Conservation (phyloP, 2,113 vertebrate genomes). For the Progne subis region DNA sequence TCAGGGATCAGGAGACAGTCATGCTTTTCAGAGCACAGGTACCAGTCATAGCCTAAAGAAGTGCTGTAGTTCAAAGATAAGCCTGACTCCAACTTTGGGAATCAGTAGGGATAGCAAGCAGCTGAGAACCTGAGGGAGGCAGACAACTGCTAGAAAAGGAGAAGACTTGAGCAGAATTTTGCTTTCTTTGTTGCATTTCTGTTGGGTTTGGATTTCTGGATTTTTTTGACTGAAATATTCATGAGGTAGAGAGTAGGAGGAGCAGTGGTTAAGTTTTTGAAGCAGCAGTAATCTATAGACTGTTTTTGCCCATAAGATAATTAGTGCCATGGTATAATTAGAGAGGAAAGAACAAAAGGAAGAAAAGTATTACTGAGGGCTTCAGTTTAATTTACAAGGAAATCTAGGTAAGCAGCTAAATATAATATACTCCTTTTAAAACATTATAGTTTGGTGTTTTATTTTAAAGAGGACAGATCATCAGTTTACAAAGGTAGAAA, state of each 20-base stretch:
- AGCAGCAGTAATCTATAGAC: neutral
- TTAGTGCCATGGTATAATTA: neutral
- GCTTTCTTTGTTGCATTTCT: neutral
- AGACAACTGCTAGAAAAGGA: neutral
- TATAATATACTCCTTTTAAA: neutral
- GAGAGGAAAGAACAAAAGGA: slow-evolving; percentile 15
- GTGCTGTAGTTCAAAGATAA: neutral
- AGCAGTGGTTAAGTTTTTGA: neutral
- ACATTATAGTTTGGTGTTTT: neutral
- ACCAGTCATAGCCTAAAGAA: neutral
- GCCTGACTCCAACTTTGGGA: neutral
- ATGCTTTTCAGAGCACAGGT: neutral
- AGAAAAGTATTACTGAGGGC: neutral
- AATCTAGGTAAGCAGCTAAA: neutral
- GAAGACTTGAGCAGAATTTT: neutral
- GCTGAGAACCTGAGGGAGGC: neutral
- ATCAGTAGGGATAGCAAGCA: neutral
- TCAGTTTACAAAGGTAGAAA: neutral
- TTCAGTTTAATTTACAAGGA: slow-evolving; percentile 10
- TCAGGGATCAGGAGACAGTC: neutral
- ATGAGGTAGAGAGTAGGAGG: neutral
- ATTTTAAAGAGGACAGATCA: neutral
- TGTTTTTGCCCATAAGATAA: neutral
- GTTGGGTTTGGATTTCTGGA: neutral
- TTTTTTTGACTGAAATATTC: neutral